Evolutionary conservation across 1,140 invertebrate genomes (phyloP).

Genomic region (Brevipalpus yothersi): DNA sequence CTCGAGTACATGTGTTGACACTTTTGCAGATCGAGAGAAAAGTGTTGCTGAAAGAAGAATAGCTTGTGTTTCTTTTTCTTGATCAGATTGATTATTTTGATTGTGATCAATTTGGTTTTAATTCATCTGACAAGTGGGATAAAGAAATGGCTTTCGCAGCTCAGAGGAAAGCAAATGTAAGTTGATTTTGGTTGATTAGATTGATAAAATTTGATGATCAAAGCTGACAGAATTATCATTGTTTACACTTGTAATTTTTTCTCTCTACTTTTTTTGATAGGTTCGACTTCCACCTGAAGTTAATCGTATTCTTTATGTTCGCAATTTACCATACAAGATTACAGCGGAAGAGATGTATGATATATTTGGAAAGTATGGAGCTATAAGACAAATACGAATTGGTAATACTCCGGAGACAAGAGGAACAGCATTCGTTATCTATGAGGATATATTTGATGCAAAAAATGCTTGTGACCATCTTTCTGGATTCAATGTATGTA

Average conservation of each 20-base stretch:
- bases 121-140: too few relatives aligned
- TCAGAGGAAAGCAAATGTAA: conserved; percentile 1
- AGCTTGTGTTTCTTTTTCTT: too few relatives aligned
- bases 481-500: conserved; percentile 96
- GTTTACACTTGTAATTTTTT: background rate
- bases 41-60: too few relatives aligned
- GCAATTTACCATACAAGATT: conserved; percentile 97
- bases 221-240: background rate
- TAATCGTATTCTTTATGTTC: conserved; percentile 83
- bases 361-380: conserved; percentile 99
- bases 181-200: background rate
- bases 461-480: conserved; percentile 99
- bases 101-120: too few relatives aligned
- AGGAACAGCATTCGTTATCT: conserved; percentile 96
- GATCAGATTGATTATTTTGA: too few relatives aligned
- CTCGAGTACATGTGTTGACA: too few relatives aligned
- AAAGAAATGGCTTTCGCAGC: background rate
- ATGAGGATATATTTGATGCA: conserved; percentile 99
- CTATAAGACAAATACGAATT: conserved; percentile 89
- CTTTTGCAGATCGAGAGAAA: too few relatives aligned
- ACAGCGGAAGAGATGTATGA: conserved; percentile 99
- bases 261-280: conserved; percentile 22
- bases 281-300: conserved; percentile 93
- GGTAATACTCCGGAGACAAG: conserved; percentile 92
- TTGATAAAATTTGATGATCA: background rate